Conservation (phyloP, 2,797 vertebrate genomes). For the Micromesistius poutassou region DNA sequence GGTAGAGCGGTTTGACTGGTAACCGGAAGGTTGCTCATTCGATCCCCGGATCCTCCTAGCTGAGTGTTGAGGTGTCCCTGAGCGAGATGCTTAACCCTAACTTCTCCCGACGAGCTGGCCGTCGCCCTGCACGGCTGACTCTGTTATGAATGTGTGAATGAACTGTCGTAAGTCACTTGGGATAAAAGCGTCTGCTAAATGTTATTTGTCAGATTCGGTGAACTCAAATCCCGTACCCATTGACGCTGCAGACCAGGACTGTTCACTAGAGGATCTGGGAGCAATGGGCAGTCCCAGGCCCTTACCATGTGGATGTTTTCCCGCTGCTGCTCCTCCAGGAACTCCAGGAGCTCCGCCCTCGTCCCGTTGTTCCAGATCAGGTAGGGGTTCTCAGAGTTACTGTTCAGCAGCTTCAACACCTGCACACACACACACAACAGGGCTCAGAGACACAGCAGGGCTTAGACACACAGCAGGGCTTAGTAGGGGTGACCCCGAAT, state of each 20-base stretch:
- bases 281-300: not conserved
- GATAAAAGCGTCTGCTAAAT: too few relatives aligned
- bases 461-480: too few relatives aligned
- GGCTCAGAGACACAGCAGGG: not conserved
- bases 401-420: constrained; percentile 96
- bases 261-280: not conserved
- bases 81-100: too few relatives aligned
- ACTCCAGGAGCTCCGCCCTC: constrained; percentile 92
- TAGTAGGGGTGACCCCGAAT: too few relatives aligned
- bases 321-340: constrained; percentile 91
- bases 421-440: constrained; percentile 45
- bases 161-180: too few relatives aligned
- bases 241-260: not conserved
- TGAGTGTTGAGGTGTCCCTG: too few relatives aligned
- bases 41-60: too few relatives aligned
- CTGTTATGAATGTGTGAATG: too few relatives aligned
- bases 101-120: too few relatives aligned
- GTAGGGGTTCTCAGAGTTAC: constrained; percentile 95
- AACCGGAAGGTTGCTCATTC: too few relatives aligned
- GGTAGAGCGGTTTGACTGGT: too few relatives aligned
- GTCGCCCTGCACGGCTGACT: too few relatives aligned
- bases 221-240: not conserved
- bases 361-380: constrained; percentile 98
- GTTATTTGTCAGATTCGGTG: not conserved
- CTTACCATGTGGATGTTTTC: constrained; percentile 91